These are phyloP conservation scores for Eonycteris spelaea DNA, from an alignment of 2,113 vertebrate genomes.

Conservation along the genomic window DNA sequence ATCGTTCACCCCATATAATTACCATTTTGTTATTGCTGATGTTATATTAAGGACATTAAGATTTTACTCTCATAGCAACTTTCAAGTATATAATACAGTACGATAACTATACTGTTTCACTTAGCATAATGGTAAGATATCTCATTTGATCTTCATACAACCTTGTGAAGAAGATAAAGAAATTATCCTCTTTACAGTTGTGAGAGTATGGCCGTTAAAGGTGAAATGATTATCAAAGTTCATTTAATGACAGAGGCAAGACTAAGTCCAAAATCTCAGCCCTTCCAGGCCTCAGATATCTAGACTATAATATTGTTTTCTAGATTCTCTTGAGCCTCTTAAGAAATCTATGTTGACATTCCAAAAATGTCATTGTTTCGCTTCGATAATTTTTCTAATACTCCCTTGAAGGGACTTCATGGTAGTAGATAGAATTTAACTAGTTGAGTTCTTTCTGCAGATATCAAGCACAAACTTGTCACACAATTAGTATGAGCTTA, in stretches of 20 bases:
- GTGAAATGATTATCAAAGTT: neutral
- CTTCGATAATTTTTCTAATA: neutral
- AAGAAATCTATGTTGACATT: neutral
- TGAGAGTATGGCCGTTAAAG: neutral
- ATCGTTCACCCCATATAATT: neutral
- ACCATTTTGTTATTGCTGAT: neutral
- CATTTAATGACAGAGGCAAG: neutral
- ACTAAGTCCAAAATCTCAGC: neutral
- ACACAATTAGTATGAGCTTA: neutral
- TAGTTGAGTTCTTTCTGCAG: neutral
- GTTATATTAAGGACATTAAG: neutral
- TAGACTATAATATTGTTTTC: neutral
- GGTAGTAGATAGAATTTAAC: neutral
- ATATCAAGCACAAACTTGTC: neutral
- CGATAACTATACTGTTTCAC: neutral
- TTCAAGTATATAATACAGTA: neutral
- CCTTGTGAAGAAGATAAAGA: neutral
- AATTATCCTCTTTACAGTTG: neutral
- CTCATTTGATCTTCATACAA: neutral
- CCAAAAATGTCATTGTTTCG: neutral
- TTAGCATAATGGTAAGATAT: neutral
- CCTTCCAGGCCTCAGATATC: neutral
- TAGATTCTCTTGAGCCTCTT: neutral
- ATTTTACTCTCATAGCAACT: neutral
- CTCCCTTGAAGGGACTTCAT: neutral